These are phyloP conservation scores for Megalonaias nervosa DNA, from an alignment of 1,140 invertebrate genomes.

Conservation along the genomic window DNA sequence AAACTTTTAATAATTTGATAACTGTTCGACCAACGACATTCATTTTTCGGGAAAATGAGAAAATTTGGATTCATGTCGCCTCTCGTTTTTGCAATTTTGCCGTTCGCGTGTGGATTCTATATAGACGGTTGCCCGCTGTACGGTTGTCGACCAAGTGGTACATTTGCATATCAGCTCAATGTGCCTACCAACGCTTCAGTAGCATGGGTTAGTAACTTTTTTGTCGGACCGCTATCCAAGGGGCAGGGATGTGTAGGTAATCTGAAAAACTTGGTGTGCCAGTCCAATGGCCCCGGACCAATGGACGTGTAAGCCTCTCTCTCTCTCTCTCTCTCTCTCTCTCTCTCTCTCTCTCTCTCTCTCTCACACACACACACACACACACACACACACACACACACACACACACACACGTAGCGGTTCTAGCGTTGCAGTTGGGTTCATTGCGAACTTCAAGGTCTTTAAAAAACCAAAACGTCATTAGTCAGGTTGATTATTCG, in stretches of 20 bases:
- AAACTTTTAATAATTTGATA: too few species aligned
- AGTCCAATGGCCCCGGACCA: slow-evolving; percentile 30
- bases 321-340: too few species aligned
- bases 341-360: neutral
- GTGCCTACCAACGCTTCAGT: slow-evolving; percentile 16
- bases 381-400: too few species aligned
- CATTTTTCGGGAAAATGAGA: too few species aligned
- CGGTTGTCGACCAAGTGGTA: slow-evolving; percentile 44
- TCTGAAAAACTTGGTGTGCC: slow-evolving; percentile 37
- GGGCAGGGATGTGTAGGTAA: slow-evolving; percentile 45
- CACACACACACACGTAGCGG: too few species aligned
- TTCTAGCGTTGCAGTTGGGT: too few species aligned
- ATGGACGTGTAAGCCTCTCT: slow-evolving; percentile 9
- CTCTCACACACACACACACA: too few species aligned
- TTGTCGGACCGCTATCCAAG: slow-evolving; percentile 14
- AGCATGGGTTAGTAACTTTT: slow-evolving; percentile 9
- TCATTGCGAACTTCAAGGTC: too few species aligned
- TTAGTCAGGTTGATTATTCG: slow-evolving; percentile 5
- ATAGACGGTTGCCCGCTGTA: slow-evolving; percentile 46
- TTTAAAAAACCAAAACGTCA: too few species aligned
- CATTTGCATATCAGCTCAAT: slow-evolving; percentile 37
- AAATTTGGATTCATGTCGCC: too few species aligned
- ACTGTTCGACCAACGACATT: too few species aligned
- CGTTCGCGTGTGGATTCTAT: neutral
- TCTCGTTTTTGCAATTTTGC: too few species aligned